A percentile compares a stretch with the other conserved stretches of the same genome.
phyloP scores from a whole-genome alignment of 92 coral and sea anemone species.

The Epizoanthus stellaris region DNA sequence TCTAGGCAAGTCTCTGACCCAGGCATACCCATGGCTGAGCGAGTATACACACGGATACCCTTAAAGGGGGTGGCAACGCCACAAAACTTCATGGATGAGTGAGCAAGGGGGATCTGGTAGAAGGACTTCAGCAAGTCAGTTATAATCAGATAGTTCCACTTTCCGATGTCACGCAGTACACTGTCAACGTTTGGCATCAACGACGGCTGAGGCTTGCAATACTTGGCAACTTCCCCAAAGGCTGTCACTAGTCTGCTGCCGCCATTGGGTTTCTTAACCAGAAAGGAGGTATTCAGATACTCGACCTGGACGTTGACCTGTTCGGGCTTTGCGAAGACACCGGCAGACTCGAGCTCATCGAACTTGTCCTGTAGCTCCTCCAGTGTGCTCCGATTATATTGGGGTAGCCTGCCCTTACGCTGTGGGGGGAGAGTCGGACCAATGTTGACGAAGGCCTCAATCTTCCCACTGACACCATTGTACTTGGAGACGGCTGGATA shows the following conservation, averaged over 20 bases:
- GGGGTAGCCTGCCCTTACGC: conserved; percentile 55
- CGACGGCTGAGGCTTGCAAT: conserved; percentile 37
- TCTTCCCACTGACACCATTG: conserved; percentile 60
- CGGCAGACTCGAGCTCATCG: conserved; percentile 41
- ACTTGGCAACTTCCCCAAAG: conserved; percentile 56
- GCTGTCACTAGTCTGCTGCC: conserved; percentile 39
- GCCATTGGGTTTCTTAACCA: conserved; percentile 54
- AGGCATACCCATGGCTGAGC: conserved; percentile 60
- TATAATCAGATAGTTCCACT: conserved; percentile 37
- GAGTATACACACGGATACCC: conserved; percentile 39
- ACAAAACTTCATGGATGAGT: conserved; percentile 33
- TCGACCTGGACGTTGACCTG: conserved; percentile 55
- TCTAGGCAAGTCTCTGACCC: conserved; percentile 48
- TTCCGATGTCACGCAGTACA: conserved; percentile 33
- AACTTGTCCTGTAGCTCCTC: conserved; percentile 46
- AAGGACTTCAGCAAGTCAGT: conserved; percentile 58
- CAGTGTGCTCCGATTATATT: conserved; percentile 48
- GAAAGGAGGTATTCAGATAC: conserved; percentile 40
- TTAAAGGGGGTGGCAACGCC: conserved; percentile 41
- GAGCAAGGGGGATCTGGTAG: conserved; percentile 59
- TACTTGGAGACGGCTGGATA: conserved; percentile 59
- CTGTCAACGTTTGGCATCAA: conserved; percentile 49
- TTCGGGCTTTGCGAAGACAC: conserved; percentile 58
- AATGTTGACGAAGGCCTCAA: conserved; percentile 56
- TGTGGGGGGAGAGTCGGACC: conserved; percentile 59